Evolutionary conservation across 2,113 vertebrate genomes (phyloP).

Genomic region (Arvicanthis niloticus): DNA sequence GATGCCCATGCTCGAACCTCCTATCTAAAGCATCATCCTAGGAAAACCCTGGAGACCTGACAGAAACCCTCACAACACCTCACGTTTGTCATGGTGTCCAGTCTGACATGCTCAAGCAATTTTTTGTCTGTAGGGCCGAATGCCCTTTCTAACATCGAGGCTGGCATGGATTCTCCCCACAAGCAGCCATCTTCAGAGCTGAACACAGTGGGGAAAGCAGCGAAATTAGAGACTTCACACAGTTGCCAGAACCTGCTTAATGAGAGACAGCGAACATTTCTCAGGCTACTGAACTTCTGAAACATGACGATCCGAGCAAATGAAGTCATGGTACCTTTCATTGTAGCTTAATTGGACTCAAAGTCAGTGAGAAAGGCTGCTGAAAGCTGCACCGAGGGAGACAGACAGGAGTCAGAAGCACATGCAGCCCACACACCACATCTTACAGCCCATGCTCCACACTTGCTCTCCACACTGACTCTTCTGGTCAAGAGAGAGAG

Average conservation of each 20-base stretch:
- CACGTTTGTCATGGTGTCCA: neutral
- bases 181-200: neutral
- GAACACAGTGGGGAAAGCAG: constrained; percentile 48
- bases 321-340: constrained; percentile 68
- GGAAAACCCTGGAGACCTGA: neutral
- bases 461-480: constrained; percentile 80
- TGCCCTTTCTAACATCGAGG: neutral
- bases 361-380: constrained; percentile 66
- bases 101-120: neutral
- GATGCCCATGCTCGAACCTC: neutral
- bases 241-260: constrained; percentile 72
- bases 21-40: neutral
- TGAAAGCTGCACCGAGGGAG: constrained; percentile 67
- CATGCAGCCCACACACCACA: constrained; percentile 68
- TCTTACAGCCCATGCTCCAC: constrained; percentile 79
- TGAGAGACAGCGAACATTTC: constrained; percentile 67
- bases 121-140: neutral
- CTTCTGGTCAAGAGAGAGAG: constrained; percentile 75
- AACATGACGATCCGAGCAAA: constrained; percentile 74
- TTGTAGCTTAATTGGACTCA: constrained; percentile 84
- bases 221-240: constrained; percentile 71
- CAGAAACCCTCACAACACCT: neutral
- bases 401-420: constrained; percentile 79
- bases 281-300: constrained; percentile 73
- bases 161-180: neutral